Base-by-base conservation (phyloP, 2,888 invertebrate genomes). In the Halictus ligatus region DNA sequence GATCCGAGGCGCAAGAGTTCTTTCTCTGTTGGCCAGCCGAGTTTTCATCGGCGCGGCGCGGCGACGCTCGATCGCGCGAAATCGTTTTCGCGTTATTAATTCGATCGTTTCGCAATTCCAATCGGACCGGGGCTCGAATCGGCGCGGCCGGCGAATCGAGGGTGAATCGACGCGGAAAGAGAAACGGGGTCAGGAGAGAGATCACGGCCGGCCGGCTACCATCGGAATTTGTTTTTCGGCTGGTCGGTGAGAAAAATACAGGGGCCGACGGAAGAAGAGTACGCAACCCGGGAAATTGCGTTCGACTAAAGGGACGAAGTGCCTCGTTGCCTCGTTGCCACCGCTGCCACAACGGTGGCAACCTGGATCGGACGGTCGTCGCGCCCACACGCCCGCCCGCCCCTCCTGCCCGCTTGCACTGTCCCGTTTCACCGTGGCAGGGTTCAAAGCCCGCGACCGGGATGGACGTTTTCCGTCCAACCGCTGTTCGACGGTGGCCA, bases 251-350 rank as follows among this genome's bases (percentile, higher is more conserved):
- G 81, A 84, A 85, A 88, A 89, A 89, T 84, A 88, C 81, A 81
- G 83, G 81, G 76, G 3, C 54, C 76, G 25, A 58, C 58, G 54
- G 74, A 75, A 80, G 85, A 81, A 85, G 85, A 79, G 84, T 84
- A 78, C 85, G 83, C 83, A 81, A 78, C 80, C 79, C 40, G 89
- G 85, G 81, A 89, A 89, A 90, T 89, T 87, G 87, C 81, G 85
- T 83, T 83, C 67, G 72, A 72, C 78, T 84, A 76, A 86, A 89
- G 87, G 83, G 80, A 87, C 79, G 77, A 81, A 81, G 87, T 78
- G 78, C 72, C 84, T 67, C 35, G 67, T 67, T 67, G 60, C 60
- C 60, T 60, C 25, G 60, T 60, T 29, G 67, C 67, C 60, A 54
- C 21, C 60, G 60, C 3, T 29, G 67, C 67, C 69, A n/a, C 54